phyloP scores from a whole-genome alignment of 2,113 vertebrate genomes.

The Vicugna pacos region DNA sequence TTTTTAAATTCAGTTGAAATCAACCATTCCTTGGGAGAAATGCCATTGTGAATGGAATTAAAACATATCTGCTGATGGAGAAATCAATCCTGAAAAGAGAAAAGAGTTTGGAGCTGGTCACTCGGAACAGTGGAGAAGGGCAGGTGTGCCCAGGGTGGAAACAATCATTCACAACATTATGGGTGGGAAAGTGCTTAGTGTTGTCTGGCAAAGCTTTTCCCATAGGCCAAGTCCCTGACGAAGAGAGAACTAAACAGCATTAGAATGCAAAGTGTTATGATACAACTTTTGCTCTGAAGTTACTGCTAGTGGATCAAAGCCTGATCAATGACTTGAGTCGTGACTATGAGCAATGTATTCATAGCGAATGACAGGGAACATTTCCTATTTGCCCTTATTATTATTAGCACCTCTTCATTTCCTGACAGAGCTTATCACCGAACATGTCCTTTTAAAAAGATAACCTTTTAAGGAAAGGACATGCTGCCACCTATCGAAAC shows the following conservation, averaged over 20 bases:
- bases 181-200: not conserved
- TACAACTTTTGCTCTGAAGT: not conserved
- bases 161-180: not conserved
- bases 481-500: slow-evolving; percentile 74
- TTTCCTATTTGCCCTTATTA: not conserved
- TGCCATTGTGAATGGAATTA: not conserved
- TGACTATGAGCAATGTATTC: not conserved
- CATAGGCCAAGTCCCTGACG: not conserved
- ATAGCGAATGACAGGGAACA: not conserved
- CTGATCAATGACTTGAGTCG: not conserved
- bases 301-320: not conserved
- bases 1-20: not conserved
- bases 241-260: not conserved
- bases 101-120: not conserved
- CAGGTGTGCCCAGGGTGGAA: not conserved
- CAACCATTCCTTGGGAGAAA: not conserved
- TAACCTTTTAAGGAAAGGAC: slow-evolving; percentile 7
- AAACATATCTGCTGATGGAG: not conserved
- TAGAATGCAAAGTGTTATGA: not conserved
- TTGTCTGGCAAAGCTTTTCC: not conserved
- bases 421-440: not conserved
- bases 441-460: not conserved
- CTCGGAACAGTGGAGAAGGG: not conserved
- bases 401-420: not conserved
- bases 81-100: not conserved